Evolutionary conservation across 2,797 vertebrate species (phyloP).

Genomic region (Pangasius krempfi): DNA sequence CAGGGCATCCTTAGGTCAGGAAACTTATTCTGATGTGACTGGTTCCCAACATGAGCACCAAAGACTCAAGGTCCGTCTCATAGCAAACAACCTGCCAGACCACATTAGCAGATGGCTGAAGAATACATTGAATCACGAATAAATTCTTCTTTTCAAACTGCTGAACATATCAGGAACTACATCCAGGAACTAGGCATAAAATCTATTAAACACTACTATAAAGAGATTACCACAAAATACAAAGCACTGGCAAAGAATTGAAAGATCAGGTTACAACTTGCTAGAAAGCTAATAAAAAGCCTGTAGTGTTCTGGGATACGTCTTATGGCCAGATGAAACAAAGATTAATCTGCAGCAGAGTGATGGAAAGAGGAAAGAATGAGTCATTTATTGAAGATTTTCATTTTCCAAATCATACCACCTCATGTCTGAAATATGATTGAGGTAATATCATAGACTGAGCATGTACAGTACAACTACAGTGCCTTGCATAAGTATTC

Average conservation of each 20-base stretch:
- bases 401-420: slow-evolving; percentile 10
- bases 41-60: neutral
- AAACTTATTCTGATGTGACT: neutral
- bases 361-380: slow-evolving; percentile 1
- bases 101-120: slow-evolving; percentile 17
- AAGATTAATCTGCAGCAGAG: slow-evolving; percentile 10
- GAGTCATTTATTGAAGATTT: slow-evolving; percentile 16
- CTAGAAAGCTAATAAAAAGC: neutral
- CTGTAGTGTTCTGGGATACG: neutral
- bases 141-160: neutral
- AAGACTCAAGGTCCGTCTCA: neutral
- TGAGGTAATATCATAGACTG: neutral
- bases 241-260: neutral
- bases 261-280: slow-evolving; percentile 14
- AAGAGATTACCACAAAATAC: neutral
- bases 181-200: neutral
- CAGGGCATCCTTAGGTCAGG: neutral
- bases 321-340: slow-evolving; percentile 2
- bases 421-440: neutral
- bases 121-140: neutral
- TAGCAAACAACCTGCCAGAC: slow-evolving; percentile 8
- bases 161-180: neutral
- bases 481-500: neutral
- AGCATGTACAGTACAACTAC: neutral
- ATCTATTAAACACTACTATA: neutral